Conservation (phyloP, 2,797 vertebrate genomes). For the Arctocebus calabarensis region DNA sequence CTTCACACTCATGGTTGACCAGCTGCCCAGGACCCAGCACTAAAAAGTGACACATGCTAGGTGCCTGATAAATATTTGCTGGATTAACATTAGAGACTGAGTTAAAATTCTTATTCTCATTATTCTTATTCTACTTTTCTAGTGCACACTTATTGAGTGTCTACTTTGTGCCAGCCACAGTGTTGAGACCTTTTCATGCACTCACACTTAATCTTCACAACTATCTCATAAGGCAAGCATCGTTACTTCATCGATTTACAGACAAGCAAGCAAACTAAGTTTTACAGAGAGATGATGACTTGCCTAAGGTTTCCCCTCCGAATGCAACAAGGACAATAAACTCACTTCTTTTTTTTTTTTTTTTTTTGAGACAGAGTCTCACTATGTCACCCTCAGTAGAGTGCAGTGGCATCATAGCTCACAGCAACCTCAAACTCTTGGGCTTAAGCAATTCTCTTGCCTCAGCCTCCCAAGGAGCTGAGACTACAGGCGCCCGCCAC, state of each 20-base stretch:
- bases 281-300: neutral
- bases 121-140: neutral
- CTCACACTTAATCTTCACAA: neutral
- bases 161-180: neutral
- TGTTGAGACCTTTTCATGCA: neutral
- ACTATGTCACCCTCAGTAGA: no score
- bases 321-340: neutral
- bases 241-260: neutral
- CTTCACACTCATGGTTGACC: neutral
- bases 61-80: neutral
- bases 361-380: no score
- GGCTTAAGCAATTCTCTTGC: no score
- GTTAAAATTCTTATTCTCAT: neutral
- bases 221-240: neutral
- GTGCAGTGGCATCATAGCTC: no score
- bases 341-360: no score
- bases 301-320: neutral
- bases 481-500: no score
- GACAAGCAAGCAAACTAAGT: neutral
- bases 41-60: rapidly evolving
- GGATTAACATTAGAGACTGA: neutral
- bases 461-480: no score
- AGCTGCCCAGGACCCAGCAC: neutral
- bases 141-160: rapidly evolving
- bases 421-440: no score